A percentile compares a stretch with the other conserved stretches of the same genome.
phyloP scores from a whole-genome alignment of 2,888 invertebrate genomes.

The Ornithoptera priamus region DNA sequence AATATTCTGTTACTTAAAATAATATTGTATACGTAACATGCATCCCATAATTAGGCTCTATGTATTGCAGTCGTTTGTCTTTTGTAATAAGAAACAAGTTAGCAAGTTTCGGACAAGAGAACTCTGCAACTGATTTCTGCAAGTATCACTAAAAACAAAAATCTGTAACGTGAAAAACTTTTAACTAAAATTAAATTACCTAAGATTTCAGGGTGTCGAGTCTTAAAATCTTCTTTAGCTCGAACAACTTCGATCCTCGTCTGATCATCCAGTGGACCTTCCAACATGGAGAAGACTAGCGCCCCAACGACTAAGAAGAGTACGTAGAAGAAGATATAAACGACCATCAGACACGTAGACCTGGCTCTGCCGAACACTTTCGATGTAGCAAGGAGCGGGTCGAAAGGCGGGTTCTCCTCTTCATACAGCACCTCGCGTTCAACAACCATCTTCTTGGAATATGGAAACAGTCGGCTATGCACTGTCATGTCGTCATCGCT shows the following conservation, averaged over 20 bases:
- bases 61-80: too few relatives aligned
- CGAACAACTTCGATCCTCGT: constrained; percentile 73
- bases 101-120: too few relatives aligned
- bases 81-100: too few relatives aligned
- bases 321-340: constrained; percentile 81
- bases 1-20: too few relatives aligned
- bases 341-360: constrained; percentile 74
- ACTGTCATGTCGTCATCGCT: constrained; percentile 75
- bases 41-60: too few relatives aligned
- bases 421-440: constrained; percentile 68
- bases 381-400: constrained; percentile 64
- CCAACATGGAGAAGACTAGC: constrained; percentile 83
- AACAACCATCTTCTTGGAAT: constrained; percentile 68
- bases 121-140: too few relatives aligned
- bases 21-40: too few relatives aligned
- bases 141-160: neutral
- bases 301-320: constrained; percentile 84
- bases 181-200: constrained; percentile 62
- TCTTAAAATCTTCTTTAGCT: constrained; percentile 78
- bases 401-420: constrained; percentile 69
- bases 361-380: constrained; percentile 76
- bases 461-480: constrained; percentile 69
- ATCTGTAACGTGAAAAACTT: neutral
- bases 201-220: constrained; percentile 80
- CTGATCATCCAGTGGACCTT: constrained; percentile 82